phyloP scores from a whole-genome alignment of 2,113 vertebrate species.

The Origma solitaria region DNA sequence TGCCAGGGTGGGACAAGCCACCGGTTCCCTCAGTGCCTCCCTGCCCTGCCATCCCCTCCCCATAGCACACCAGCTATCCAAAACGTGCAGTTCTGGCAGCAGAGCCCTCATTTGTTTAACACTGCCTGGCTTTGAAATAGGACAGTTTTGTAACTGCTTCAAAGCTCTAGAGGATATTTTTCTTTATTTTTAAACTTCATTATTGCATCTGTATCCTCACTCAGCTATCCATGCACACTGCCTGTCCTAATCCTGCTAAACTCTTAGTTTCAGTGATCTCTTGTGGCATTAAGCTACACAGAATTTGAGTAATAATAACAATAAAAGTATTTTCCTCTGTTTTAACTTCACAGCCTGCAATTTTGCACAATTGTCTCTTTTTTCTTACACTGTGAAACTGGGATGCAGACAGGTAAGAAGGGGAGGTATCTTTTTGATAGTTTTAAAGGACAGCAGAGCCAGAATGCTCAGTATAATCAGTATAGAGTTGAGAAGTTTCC shows the following conservation, averaged over 20 bases:
- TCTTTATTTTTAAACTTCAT: constrained; percentile 50
- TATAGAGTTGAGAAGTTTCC: not conserved
- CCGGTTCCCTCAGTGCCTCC: accelerated
- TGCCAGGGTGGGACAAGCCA: not conserved
- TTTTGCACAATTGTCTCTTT: not conserved
- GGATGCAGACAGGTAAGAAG: not conserved
- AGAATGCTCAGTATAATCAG: not conserved
- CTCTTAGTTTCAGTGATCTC: not conserved
- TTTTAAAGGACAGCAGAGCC: not conserved
- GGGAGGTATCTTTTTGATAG: not conserved
- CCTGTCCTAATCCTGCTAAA: constrained; percentile 1
- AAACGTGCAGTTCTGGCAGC: not conserved
- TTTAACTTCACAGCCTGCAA: not conserved
- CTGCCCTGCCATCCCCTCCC: not conserved
- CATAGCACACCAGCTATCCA: not conserved
- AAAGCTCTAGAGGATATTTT: constrained; percentile 28
- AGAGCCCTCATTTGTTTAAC: not conserved
- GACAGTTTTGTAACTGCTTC: constrained; percentile 8
- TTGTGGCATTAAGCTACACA: not conserved
- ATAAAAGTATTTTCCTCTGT: not conserved
- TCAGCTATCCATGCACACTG: not conserved
- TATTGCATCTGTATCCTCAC: constrained; percentile 3
- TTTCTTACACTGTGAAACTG: not conserved
- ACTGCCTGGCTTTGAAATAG: constrained; percentile 2
- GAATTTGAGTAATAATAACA: constrained; percentile 7